A percentile compares a stretch with the other conserved stretches of the same genome.
phyloP scores from a whole-genome alignment of 2,113 vertebrate genomes.

The Plecotus auritus region DNA sequence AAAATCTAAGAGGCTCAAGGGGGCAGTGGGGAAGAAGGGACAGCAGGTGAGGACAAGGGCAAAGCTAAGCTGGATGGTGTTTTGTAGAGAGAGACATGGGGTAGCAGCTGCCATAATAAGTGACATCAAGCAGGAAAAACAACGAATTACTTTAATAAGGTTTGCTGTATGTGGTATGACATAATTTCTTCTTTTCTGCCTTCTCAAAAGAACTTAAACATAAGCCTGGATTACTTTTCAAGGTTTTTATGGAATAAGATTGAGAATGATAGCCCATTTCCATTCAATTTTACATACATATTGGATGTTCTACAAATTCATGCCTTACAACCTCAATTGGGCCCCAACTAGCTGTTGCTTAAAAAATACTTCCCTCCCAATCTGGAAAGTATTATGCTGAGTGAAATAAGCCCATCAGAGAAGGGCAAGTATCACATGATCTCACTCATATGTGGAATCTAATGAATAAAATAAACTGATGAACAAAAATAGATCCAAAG shows the following conservation, averaged over 20 bases:
- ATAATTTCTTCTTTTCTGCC: not conserved
- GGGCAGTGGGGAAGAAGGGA: not conserved
- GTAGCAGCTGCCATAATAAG: not conserved
- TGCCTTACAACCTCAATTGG: not conserved
- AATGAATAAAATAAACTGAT: too few species aligned
- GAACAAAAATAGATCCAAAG: too few species aligned
- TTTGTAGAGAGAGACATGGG: not conserved
- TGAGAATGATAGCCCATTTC: not conserved
- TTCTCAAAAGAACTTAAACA: not conserved
- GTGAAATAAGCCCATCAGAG: too few species aligned
- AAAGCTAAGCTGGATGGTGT: not conserved
- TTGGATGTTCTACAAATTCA: not conserved
- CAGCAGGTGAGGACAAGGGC: not conserved
- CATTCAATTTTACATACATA: not conserved
- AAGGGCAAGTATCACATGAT: too few species aligned
- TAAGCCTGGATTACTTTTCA: not conserved
- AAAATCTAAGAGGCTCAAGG: not conserved
- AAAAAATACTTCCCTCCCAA: not conserved
- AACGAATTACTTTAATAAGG: not conserved
- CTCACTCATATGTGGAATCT: too few species aligned
- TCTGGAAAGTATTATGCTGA: too few species aligned
- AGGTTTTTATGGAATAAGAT: not conserved
- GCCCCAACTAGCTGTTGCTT: not conserved
- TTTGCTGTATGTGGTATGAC: not conserved
- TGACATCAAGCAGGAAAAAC: not conserved